These are phyloP conservation scores for Pseudolycoriella hygida DNA, from an alignment of 2,888 invertebrate species.

Conservation along the genomic window DNA sequence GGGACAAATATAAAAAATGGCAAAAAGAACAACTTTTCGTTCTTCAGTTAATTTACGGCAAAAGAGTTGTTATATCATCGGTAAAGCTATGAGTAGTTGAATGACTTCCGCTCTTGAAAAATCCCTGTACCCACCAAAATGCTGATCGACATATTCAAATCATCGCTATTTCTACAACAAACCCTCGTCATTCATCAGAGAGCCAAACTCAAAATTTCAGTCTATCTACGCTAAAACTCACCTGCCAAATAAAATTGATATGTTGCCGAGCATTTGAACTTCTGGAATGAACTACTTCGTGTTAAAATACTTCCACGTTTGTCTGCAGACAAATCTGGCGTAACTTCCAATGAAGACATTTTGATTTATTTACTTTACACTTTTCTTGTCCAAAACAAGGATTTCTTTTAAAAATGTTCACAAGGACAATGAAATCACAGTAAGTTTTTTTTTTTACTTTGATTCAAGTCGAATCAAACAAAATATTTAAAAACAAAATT, in stretches of 20 bases:
- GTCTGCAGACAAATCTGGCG: not conserved
- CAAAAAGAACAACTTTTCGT: too few species aligned
- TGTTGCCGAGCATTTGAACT: conserved; percentile 12
- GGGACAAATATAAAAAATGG: too few species aligned
- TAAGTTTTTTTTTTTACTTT: not conserved
- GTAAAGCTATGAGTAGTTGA: too few species aligned
- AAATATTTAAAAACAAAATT: not conserved
- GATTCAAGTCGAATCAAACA: not conserved
- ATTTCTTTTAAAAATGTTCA: not conserved
- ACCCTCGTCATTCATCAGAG: too few species aligned
- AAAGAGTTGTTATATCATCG: too few species aligned
- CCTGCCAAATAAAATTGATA: conserved; percentile 13
- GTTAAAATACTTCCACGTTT: conserved; percentile 7
- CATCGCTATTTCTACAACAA: too few species aligned
- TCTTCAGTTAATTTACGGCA: too few species aligned
- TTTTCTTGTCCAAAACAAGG: too few species aligned
- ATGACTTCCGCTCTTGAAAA: too few species aligned
- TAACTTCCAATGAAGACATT: conserved; percentile 5
- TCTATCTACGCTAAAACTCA: conserved; percentile 6
- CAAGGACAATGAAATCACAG: not conserved
- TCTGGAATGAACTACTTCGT: conserved; percentile 12
- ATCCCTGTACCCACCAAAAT: too few species aligned
- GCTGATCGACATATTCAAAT: too few species aligned
- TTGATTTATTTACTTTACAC: not conserved
- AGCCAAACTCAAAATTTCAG: too few species aligned